Evolutionary conservation across 2,113 vertebrate species (phyloP).

Genomic region (Furnarius figulus): DNA sequence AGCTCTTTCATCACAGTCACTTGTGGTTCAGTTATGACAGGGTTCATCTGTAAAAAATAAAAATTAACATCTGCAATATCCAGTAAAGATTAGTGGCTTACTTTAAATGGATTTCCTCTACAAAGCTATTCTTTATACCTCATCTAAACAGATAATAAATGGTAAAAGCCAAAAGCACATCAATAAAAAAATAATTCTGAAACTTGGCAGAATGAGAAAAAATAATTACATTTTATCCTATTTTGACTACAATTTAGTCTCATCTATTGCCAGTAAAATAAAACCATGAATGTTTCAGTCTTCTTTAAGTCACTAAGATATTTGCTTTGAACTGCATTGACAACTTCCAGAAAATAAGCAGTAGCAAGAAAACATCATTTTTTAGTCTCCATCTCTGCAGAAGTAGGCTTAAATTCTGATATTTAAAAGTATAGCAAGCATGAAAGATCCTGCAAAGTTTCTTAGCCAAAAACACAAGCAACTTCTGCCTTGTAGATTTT

Average conservation of each 20-base stretch:
- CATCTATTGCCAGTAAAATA: conserved; percentile 36
- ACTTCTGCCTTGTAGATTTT: neutral
- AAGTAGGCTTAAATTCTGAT: neutral
- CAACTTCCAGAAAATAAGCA: neutral
- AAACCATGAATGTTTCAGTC: neutral
- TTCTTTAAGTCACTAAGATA: neutral
- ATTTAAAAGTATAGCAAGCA: neutral
- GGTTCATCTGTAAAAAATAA: conserved; percentile 27
- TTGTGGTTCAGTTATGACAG: neutral
- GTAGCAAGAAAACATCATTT: neutral
- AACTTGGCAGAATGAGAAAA: conserved; percentile 45
- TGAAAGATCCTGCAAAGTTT: neutral
- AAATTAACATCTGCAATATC: conserved; percentile 21
- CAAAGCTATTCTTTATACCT: conserved; percentile 30
- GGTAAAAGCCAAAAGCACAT: conserved; percentile 42
- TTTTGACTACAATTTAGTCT: conserved; percentile 20
- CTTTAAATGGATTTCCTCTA: conserved; percentile 36
- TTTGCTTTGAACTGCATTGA: neutral
- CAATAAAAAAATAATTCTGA: conserved; percentile 39
- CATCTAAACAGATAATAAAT: conserved; percentile 52
- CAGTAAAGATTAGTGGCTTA: conserved; percentile 18
- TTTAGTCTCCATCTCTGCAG: neutral
- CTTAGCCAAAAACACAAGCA: neutral
- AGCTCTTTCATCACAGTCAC: neutral
- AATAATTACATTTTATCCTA: conserved; percentile 46